Base-by-base conservation (phyloP, 2,797 vertebrate genomes). In the Poecilia velifera region DNA sequence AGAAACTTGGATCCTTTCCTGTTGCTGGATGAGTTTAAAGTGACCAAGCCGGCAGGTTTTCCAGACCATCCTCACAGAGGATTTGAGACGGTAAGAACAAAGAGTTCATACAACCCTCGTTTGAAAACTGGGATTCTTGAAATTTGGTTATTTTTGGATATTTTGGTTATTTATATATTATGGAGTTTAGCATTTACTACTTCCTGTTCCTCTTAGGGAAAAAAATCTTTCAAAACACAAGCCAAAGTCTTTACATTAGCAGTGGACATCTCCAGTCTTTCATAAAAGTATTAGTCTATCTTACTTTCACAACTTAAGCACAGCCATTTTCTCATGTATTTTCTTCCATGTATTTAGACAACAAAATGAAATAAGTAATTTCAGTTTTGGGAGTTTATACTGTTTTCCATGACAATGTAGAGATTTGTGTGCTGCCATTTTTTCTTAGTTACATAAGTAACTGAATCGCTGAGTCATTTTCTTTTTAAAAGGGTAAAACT, bases 31-130 rank as follows among this genome's bases (percentile, higher is more conserved):
- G 97, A 97, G 86, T 97, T 98, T 82, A 95, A 93, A 91, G 95
- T 96, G 16, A 91, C 92, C 82, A 97, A 93, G 82, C 96, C 96
- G 0, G 95, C 94, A 7, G 97, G 97, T 25, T 98, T 97, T 90
- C 97, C 96, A 79, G 97, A 97, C 84, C 97, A 97, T 77, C 97
- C 96, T 82, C 97, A 97, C 80, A 93, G 97, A 88, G 96, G 97
- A 72, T 97, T 97, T 96, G 97, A 98, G 90, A 97, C 97, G 0
- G 97, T 97, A 89, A 95, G 94, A 39, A 14, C 31, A 25, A 13
- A 34, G 39, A 18, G 13, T 31, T 77, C 28, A 20, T 41, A 28
- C n/a, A 25, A 31, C 39, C 16, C 22, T 39, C 8, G 4, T 66
- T 9, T 41, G 49, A 2, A 45, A 62, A 66, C 16, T 4, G 6